Conservation (phyloP, 2,888 invertebrate species). For the Polymixis lichenea region DNA sequence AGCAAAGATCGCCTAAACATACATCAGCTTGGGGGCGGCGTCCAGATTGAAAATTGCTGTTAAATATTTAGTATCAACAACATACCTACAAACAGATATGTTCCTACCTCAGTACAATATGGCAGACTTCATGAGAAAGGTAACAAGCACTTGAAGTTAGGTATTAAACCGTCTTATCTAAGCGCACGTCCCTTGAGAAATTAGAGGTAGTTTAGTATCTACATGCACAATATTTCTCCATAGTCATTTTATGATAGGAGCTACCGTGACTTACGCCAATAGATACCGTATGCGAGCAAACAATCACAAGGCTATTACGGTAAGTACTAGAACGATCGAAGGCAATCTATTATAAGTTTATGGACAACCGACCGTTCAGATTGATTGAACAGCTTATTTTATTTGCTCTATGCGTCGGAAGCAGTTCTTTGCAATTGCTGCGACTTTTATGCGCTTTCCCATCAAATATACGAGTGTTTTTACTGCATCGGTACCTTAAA, state of each 20-base stretch:
- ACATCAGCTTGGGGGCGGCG: background rate
- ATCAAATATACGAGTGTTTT: background rate
- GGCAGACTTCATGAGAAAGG: conserved; percentile 33
- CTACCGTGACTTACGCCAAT: conserved; percentile 66
- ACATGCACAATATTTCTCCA: conserved; percentile 58
- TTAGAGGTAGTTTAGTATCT: conserved; percentile 57
- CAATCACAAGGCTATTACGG: conserved; percentile 80
- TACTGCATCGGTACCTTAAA: conserved; percentile 1
- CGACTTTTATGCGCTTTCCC: conserved; percentile 40
- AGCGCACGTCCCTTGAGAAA: conserved; percentile 62
- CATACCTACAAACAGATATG: conserved; percentile 6
- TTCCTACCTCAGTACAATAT: background rate
- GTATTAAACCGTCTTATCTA: conserved; percentile 50
- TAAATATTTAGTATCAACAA: conserved; percentile 21
- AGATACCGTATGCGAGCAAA: conserved; percentile 68
- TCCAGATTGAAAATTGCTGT: conserved; percentile 8
- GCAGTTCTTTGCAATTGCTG: conserved; percentile 49
- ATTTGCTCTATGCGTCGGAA: conserved; percentile 76
- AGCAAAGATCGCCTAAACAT: conserved; percentile 8
- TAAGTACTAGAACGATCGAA: conserved; percentile 83
- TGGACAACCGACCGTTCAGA: conserved; percentile 77
- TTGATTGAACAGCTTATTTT: conserved; percentile 84
- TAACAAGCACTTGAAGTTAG: conserved; percentile 45
- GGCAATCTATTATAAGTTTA: conserved; percentile 86
- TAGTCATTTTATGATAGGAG: conserved; percentile 62